These are phyloP conservation scores for Acyrthosiphon pisum DNA, from an alignment of 1,140 invertebrate species.

Conservation along the genomic window DNA sequence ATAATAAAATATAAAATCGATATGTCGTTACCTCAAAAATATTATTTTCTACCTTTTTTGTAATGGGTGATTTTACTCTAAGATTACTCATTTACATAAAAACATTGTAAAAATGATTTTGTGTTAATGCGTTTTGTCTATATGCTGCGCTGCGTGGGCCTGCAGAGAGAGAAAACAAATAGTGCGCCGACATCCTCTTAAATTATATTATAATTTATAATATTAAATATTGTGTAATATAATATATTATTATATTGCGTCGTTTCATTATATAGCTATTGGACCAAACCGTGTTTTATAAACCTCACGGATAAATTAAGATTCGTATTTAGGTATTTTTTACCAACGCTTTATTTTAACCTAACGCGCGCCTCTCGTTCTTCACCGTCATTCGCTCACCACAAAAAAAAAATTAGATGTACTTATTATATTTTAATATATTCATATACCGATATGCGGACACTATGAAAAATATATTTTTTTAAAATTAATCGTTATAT, in stretches of 20 bases:
- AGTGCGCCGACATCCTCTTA: too few relatives aligned
- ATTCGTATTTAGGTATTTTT: background rate
- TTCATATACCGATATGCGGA: background rate
- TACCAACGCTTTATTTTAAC: background rate
- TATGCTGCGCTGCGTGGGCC: too few relatives aligned
- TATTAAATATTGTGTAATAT: background rate
- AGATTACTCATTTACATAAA: too few relatives aligned
- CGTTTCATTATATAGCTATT: background rate
- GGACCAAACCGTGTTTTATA: background rate
- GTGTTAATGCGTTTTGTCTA: too few relatives aligned
- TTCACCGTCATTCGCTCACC: background rate
- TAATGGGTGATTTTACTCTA: too few relatives aligned
- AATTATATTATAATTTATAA: too few relatives aligned
- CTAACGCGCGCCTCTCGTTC: background rate
- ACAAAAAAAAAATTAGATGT: background rate
- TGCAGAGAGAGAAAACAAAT: too few relatives aligned
- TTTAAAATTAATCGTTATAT: background rate
- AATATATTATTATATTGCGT: background rate
- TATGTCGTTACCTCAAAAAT: too few relatives aligned
- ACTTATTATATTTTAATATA: background rate
- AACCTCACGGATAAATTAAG: background rate
- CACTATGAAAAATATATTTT: background rate
- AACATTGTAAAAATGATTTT: too few relatives aligned
- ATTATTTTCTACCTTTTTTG: too few relatives aligned
- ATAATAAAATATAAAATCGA: too few relatives aligned